Evolutionary conservation across 2,888 invertebrate species (phyloP), one percentile per base, ranked within the genome.

Genomic region (Ectemnius cavifrons): DNA sequence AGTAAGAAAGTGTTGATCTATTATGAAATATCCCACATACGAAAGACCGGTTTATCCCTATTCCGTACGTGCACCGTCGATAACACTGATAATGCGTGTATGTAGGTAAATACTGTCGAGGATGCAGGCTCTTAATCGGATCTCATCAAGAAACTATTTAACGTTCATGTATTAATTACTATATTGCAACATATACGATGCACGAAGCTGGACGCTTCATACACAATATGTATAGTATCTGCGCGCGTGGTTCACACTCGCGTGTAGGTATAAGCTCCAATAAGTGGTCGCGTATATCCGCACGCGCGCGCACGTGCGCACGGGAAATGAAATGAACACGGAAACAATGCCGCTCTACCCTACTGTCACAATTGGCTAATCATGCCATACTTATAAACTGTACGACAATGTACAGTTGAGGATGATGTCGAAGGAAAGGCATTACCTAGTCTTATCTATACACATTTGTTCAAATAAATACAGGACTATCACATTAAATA

Each of bases 381-480:
- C 70, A 70, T 74, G 82, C 83, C 77, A 81, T 83, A 84, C 75
- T 82, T 77, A 73, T 67, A 77, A 75, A 79, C 82, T 77, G 80
- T 87, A 85, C 85, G 79, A 80, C 61, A 81, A 84, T 74, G 83
- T 84, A 83, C 79, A 81, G 74, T 66, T 28, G 56, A 66, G 52
- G 49, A 76, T 52, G 68, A 14, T 16, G 70, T 66, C 67, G 45
- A 61, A 67, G 49, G 59, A 72, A 75, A 80, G 63, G 37, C 69
- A 71, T 80, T 59, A 78, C 20, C 80, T 77, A 76, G 68, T 80
- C 71, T 77, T 80, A 83, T 80, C 73, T 85, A 83, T 81, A 85
- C 83, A 85, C 74, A 79, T 83, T 85, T 81, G 80, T 80, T 87
- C 81, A 87, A 89, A 89, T 89, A 89, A 89, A 89, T 89, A 89